Evolutionary conservation across 2,888 invertebrate species (phyloP).

Genomic region (Scaptomyza cyrtandrae): DNA sequence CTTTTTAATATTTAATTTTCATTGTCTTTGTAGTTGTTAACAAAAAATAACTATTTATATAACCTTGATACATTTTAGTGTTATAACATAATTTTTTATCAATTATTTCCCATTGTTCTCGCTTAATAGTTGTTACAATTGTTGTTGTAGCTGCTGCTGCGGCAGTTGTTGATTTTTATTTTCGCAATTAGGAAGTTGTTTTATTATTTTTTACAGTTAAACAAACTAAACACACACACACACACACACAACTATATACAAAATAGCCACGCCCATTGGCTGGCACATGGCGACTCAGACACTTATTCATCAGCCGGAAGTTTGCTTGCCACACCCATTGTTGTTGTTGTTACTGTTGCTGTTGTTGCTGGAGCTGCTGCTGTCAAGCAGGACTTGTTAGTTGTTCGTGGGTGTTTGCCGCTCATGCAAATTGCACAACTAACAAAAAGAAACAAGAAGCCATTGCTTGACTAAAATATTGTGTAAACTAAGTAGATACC

Average conservation of each 20-base stretch:
- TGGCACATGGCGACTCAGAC: conserved; percentile 61
- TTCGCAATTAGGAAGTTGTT: conserved; percentile 77
- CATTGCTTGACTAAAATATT: background rate
- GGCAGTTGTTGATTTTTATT: conserved; percentile 72
- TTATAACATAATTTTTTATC: background rate
- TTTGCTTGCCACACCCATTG: conserved; percentile 64
- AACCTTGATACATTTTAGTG: background rate
- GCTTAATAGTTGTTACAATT: conserved; percentile 19
- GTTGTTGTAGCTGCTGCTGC: conserved; percentile 30
- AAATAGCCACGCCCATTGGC: conserved; percentile 49
- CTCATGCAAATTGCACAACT: conserved; percentile 76
- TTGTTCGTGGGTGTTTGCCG: conserved; percentile 79
- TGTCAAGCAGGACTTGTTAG: conserved; percentile 71
- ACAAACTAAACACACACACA: conserved; percentile 64
- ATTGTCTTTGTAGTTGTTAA: background rate
- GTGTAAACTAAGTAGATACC: background rate
- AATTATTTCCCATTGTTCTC: conserved; percentile 41
- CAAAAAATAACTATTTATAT: background rate
- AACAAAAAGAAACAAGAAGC: conserved; percentile 35
- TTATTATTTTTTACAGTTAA: conserved; percentile 68
- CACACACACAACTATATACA: conserved; percentile 21
- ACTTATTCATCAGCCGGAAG: conserved; percentile 80
- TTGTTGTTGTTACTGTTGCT: conserved; percentile 47
- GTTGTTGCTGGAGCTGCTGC: conserved; percentile 39
- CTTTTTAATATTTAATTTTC: background rate